Evolutionary conservation across 2,113 vertebrate species (phyloP).

Genomic region (Danionella cerebrum): DNA sequence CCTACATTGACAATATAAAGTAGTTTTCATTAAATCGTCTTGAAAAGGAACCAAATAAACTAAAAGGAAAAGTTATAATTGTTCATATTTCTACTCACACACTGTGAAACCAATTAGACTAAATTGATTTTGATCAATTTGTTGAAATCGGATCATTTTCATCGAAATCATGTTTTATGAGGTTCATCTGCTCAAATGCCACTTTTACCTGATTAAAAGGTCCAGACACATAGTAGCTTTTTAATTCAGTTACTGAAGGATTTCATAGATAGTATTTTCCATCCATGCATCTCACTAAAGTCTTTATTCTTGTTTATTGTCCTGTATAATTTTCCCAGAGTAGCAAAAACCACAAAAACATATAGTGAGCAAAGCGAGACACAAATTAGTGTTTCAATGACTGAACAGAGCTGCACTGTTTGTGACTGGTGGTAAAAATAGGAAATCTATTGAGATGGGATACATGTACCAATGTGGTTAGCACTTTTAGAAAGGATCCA

Average conservation of each 20-base stretch:
- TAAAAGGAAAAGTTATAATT: no score
- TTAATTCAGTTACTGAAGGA: no score
- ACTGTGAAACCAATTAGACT: no score
- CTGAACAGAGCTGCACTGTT: slow-evolving; percentile 30
- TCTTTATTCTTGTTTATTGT: slow-evolving; percentile 45
- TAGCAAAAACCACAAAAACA: slow-evolving; percentile 52
- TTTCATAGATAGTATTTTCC: slow-evolving; percentile 41
- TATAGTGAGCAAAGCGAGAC: slow-evolving; percentile 43
- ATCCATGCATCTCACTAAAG: slow-evolving; percentile 34
- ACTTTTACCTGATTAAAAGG: no score
- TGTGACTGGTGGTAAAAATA: slow-evolving; percentile 3
- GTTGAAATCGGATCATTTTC: no score
- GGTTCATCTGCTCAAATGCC: background rate
- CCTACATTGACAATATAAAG: no score
- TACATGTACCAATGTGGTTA: slow-evolving; percentile 8
- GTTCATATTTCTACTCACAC: no score
- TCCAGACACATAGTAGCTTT: no score
- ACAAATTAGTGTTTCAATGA: slow-evolving; percentile 45
- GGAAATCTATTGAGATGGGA: slow-evolving; percentile 1
- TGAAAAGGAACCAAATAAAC: no score
- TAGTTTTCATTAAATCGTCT: no score
- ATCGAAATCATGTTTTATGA: background rate
- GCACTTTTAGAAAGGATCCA: slow-evolving; percentile 6
- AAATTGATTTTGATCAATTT: no score
- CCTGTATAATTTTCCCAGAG: slow-evolving; percentile 52